Base-by-base conservation (phyloP, 2,797 vertebrate genomes). In the Lindbergichthys nudifrons region DNA sequence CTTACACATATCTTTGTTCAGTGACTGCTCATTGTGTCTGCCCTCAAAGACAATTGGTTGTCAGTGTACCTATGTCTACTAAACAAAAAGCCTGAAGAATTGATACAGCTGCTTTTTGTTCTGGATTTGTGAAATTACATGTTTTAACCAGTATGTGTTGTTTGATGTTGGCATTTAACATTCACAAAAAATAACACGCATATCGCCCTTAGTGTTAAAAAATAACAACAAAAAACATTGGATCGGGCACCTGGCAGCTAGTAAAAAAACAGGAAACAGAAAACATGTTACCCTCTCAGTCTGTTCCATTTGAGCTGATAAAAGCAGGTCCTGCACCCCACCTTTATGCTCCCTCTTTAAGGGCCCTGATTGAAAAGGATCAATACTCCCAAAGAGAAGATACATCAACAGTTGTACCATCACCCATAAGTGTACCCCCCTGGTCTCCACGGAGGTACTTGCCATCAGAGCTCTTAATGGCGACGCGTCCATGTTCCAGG, bases 361-460 rank as follows among this genome's bases (percentile, higher is more conserved):
- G 36, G 53, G 75, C 47, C 46, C 60, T 43, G 23, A 51, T 13
- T 43, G 23, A 77, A 52, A 61, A 58, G 50, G 3, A 58, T 97
- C 92, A 98, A 90, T 96, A 97, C 84, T 98, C 97, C 97, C 97
- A 99, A 67, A 98, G 95, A 15, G 95, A 96, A 9, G 93, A 93
- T 6, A 73, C 81, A 14, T 95, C 92, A 2, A 96, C 93, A 0
- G 74, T 82, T 43, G 94, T 92, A 0, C 94, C 96, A 10, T 98
- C 96, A 0, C 96, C 96, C 0, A 96, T 96, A 51, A 99, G 94
- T 18, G 96, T 96, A 59, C 98, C 98, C 0, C 97, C 96, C 9
- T 96, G 96, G 84, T 98, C 97, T 14, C 97, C 97, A 0, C 96
- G 95, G 53, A 99, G 94, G 89, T 99, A 99, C 88, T 95, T 96